Evolutionary conservation across 2,888 invertebrate genomes (phyloP), one percentile per base, ranked within the genome.

Genomic region (Tryphoninae sp.): DNA sequence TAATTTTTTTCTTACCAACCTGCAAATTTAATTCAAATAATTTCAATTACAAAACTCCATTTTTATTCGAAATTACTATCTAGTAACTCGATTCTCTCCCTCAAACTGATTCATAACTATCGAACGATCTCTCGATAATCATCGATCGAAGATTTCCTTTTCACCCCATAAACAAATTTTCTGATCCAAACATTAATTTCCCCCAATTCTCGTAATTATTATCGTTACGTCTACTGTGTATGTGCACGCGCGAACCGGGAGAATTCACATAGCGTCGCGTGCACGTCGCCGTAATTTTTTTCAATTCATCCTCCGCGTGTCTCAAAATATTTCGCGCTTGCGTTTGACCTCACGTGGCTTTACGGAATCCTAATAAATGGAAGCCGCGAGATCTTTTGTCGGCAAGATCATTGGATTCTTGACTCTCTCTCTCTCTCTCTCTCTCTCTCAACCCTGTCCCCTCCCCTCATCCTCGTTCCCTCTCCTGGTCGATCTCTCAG

Each of bases 341-440:
- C 67, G 67, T 68, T 19, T 45, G 22, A 61, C 49, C 73, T 26
- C 61, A 42, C 49, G 59, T 33, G 13, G 19, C 7, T 3, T 55
- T 16, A 55, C 19, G 16, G 7, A 13, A 45, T 45, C 9, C 9
- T 45, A 45, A 45, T 45, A 19, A 8, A 55, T 53, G 53, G 19
- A n/a, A 16, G 16, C 11, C 16, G n/a, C n/a, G 53, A 53, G 53
- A 40, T 13, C 61, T 26, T 68, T 68, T 68, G 76, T 76, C 76
- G 76, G 76, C 76, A n/a, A 49, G 45, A 40, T 72, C 51, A 59
- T 78, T 78, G 65, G 65, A 78, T 65, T 64, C 59, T 59, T 16
- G 13, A 13, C 59, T 26, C 59, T 26, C 49, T 77, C 71, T 77
- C 77, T 77, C 26, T 69, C 59, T 11, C 59, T 59, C 59, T 6